Percentiles rank a stretch among this genome's conserved stretches.
phyloP scores from a whole-genome alignment of 1,140 invertebrate species.

The Drosophila oshimai region DNA sequence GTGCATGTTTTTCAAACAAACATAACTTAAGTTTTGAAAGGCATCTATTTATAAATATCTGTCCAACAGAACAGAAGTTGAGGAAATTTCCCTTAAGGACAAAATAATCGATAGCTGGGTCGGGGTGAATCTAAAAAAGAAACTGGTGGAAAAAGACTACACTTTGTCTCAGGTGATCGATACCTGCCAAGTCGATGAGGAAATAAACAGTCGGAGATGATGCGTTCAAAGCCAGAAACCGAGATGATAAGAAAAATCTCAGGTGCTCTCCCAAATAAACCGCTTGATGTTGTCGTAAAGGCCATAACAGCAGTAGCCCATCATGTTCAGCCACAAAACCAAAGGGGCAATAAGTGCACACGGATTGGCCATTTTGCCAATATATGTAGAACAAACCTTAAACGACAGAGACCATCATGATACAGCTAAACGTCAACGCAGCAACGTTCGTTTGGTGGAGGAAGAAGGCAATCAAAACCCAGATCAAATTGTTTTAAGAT shows the following conservation, averaged over 20 bases:
- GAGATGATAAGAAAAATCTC: background rate
- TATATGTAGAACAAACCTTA: background rate
- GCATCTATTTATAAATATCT: background rate
- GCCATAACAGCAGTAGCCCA: background rate
- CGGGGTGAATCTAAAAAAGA: background rate
- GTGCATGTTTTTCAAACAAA: background rate
- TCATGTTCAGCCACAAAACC: background rate
- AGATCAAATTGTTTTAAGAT: background rate
- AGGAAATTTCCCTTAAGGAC: background rate
- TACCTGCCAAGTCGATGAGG: too few relatives aligned
- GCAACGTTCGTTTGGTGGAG: background rate
- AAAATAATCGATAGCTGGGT: background rate
- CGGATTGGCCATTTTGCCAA: background rate
- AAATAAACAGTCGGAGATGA: background rate
- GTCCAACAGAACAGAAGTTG: background rate
- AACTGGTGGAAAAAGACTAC: slow-evolving; percentile 9
- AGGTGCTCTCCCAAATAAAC: background rate
- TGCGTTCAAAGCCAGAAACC: background rate
- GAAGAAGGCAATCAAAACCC: background rate
- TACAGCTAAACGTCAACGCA: background rate
- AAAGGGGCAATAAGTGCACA: background rate
- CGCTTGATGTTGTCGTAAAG: background rate
- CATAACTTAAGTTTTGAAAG: background rate
- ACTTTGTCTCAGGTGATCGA: background rate
- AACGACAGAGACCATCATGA: background rate